Base-by-base conservation (phyloP, 2,888 invertebrate genomes). In the Plebejus argus region DNA sequence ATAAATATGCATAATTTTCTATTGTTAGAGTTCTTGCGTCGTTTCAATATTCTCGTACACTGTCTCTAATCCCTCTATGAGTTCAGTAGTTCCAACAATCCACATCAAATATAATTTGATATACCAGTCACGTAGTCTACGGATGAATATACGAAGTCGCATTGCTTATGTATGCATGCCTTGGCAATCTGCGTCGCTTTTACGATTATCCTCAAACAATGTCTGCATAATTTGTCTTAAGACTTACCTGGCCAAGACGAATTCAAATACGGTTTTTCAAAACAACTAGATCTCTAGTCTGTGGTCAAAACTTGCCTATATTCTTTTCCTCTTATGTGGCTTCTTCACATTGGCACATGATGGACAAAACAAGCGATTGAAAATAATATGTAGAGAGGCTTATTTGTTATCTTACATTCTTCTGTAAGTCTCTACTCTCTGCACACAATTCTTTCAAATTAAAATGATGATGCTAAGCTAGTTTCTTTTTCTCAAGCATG, bases 101-200 rank as follows among this genome's bases (percentile, higher is more conserved):
- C 23, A 28, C 74, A 56, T 77, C 74, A 39, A 75, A 74, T 53
- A 53, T 56, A 45, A 74, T 75, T 77, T 58, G 72, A 77, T 39
- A 78, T 61, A 72, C 78, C 61, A 20, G 76, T 74, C 77, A 78
- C 79, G 76, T 74, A 77, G 33, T 56, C 35, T 61, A 78, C 78
- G 78, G 77, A 77, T 76, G 61, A 77, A 78, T 20, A 72, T 45
- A 23, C 45, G 77, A 76, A 70, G 49, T 53, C 75, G 75, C 74
- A 49, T 70, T 56, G 53, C 71, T 56, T 78, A 76, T 70, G 70
- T 77, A 79, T 74, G 78, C 77, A 78, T 78, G 74, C 77, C 74
- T 70, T 49, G 76, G 61, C 72, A 28, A 76, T 74, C 77, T 58
- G 76, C 53, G 56, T 78, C 78, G 70, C 72, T 79, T 76, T 70